These are phyloP conservation scores for Aphelenchoides bicaudatus DNA, from an alignment of 2,888 invertebrate genomes.

Conservation along the genomic window DNA sequence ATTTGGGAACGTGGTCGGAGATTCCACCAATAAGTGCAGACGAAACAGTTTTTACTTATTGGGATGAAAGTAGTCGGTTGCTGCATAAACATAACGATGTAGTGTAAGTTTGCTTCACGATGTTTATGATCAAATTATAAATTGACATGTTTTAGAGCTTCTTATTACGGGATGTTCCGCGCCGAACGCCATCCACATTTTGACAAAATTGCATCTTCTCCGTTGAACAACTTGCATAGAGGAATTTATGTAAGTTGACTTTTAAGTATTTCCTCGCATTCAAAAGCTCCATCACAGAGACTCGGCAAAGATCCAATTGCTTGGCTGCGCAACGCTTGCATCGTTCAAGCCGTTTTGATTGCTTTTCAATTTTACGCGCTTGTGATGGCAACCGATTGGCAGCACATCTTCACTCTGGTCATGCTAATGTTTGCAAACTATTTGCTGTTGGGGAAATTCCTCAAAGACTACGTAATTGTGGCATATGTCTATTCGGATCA, in stretches of 20 bases:
- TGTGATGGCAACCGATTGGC: conserved; percentile 80
- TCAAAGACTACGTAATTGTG: conserved; percentile 46
- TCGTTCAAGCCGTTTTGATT: conserved; percentile 63
- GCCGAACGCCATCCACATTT: conserved; percentile 12
- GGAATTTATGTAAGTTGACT: conserved; percentile 1
- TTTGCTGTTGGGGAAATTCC: conserved; percentile 26
- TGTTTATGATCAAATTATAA: too few species aligned
- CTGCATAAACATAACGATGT: too few species aligned
- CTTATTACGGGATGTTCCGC: background rate
- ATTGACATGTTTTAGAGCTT: too few species aligned
- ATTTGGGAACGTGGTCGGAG: conserved; percentile 73
- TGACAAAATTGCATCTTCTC: background rate
- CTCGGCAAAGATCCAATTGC: conserved; percentile 82
- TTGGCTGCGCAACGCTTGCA: conserved; percentile 67
- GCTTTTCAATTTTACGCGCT: conserved; percentile 72
- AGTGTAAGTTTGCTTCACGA: too few species aligned
- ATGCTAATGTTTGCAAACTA: conserved; percentile 84
- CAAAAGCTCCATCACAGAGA: conserved; percentile 68
- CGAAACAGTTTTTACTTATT: background rate
- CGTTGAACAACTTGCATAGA: background rate
- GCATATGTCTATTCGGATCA: conserved; percentile 42
- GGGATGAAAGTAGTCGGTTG: background rate
- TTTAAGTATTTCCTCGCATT: conserved; percentile 10
- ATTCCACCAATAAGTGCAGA: conserved; percentile 15
- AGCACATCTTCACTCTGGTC: conserved; percentile 80